These are phyloP conservation scores for Callimorpha dominula DNA, from an alignment of 2,888 invertebrate genomes.

Conservation along the genomic window DNA sequence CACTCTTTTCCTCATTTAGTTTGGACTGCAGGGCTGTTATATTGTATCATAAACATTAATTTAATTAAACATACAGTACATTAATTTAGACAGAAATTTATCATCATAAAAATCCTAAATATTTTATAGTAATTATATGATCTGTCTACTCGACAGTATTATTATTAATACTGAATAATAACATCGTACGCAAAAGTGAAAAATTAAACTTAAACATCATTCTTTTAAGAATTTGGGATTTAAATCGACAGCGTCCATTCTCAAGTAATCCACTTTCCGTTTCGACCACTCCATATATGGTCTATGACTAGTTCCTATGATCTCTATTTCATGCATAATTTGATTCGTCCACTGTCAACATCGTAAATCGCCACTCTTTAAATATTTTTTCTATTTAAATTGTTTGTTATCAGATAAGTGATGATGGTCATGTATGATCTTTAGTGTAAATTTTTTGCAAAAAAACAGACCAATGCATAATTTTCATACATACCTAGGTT, in stretches of 20 bases:
- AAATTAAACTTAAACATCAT: background rate
- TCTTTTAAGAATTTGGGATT: no score
- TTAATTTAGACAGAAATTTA: background rate
- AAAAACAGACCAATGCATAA: no score
- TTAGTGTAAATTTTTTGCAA: no score
- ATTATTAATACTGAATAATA: background rate
- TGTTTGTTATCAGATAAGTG: no score
- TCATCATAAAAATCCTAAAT: background rate
- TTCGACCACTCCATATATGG: background rate
- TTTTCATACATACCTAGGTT: no score
- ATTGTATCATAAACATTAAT: conserved; percentile 26
- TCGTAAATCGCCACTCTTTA: background rate
- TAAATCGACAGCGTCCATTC: background rate
- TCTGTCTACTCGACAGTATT: no score
- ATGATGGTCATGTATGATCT: no score
- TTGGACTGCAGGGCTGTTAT: conserved; percentile 94
- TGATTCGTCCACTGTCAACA: background rate
- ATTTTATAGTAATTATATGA: background rate
- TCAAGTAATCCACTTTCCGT: background rate
- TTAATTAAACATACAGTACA: background rate
- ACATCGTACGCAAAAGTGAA: background rate
- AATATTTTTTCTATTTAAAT: no score
- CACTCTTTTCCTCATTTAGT: conserved; percentile 95
- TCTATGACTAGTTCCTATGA: background rate
- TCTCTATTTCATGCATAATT: no score